phyloP scores from a whole-genome alignment of 2,797 vertebrate species.

The Notolabrus celidotus region DNA sequence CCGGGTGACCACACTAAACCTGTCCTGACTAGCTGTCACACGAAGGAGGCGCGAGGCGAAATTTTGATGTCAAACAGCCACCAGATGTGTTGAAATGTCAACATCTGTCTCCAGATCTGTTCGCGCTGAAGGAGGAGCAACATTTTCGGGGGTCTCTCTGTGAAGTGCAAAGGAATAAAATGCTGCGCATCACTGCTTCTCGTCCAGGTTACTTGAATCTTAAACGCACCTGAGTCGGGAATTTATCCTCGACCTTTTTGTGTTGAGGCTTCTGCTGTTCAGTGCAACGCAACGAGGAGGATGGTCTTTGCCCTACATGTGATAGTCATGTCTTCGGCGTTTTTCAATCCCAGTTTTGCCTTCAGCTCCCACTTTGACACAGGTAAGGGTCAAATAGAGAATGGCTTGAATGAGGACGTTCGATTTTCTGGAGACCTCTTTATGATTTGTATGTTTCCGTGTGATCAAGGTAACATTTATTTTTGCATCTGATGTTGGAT shows the following conservation, averaged over 20 bases:
- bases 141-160: constrained; percentile 58
- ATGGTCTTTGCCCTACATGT: constrained; percentile 84
- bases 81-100: constrained; percentile 69
- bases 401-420: constrained; percentile 1
- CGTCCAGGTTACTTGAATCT: constrained; percentile 48
- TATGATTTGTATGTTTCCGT: neutral
- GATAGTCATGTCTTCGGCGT: constrained; percentile 92
- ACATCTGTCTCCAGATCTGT: constrained; percentile 70
- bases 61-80: constrained; percentile 35
- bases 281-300: constrained; percentile 74
- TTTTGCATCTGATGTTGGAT: constrained; percentile 6
- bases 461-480: constrained; percentile 1
- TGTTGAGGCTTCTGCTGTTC: constrained; percentile 58
- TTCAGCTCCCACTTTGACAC: constrained; percentile 97
- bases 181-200: constrained; percentile 65
- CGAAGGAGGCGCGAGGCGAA: constrained; percentile 27
- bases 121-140: constrained; percentile 68
- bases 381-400: constrained; percentile 85
- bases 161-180: constrained; percentile 72
- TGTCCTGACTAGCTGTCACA: constrained; percentile 30
- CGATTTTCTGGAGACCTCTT: constrained; percentile 11
- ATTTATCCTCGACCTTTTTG: constrained; percentile 54
- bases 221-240: constrained; percentile 62
- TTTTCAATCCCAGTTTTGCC: constrained; percentile 95
- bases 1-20: constrained; percentile 37